Evolutionary conservation across 2,888 invertebrate species (phyloP), one percentile per base, ranked within the genome.

Genomic region (Steinernema scapterisci): DNA sequence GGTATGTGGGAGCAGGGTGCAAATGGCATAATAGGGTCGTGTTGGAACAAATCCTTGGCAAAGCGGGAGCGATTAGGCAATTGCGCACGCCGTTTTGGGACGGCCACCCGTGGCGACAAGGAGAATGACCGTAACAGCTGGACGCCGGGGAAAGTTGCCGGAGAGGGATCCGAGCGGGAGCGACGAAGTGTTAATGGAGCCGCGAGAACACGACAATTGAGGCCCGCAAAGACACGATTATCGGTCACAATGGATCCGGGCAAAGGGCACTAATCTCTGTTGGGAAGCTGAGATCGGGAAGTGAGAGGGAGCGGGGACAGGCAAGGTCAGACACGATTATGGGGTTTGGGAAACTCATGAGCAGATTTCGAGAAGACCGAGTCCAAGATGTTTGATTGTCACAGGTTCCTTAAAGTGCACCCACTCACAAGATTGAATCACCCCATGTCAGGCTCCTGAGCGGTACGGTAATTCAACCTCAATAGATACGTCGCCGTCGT

Each of bases 41-140:
- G n/a, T n/a, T n/a, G 38, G 38, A 19, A 52, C 52, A 52, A 52
- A 52, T 52, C 52, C 52, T 11, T 9, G 16, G 21, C 52, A 21
- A 52, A 52, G 23, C 52, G 52, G 52, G 21, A 52, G 52, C 52
- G 52, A 52, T 52, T 52, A 52, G 52, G 52, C 52, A 23, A 23
- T 38, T 38, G 38, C 38, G 5, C 9, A 38, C 38, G 38, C 38
- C 38, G 38, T 38, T 38, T 38, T 38, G 38, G 9, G 38, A 16
- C 21, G 52, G 23, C 52, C 52, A 52, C 52, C 52, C 52, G 52
- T 23, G 21, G 52, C 52, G 52, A n/a, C 52, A 3, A 11, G 52
- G 3, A 52, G 52, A 52, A 52, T 52, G 52, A 52, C 52, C 52
- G 52, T 52, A 52, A 52, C 52, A 52, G 52, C 52, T 52, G 52